Evolutionary conservation across 2,797 vertebrate species (phyloP), one percentile per base, ranked within the genome.

Genomic region (Pantherophis alleghaniensis): DNA sequence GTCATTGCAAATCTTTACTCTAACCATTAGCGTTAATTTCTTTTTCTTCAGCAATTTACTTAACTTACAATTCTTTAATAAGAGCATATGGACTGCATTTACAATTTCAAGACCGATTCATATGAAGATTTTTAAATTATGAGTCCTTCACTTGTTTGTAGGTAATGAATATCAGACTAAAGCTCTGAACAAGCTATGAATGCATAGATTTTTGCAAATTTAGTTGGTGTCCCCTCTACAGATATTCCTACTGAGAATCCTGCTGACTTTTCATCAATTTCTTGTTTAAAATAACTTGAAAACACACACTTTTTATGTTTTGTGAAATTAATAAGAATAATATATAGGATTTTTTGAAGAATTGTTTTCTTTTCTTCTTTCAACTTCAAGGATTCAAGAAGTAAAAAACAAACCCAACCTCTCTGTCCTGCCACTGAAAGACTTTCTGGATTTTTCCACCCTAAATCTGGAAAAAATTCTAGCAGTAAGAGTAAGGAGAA

Each of bases 1-100:
- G 98, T 97, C 98, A 98, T 99, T 98, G 97, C 97, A 98, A 98
- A 98, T 97, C 98, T 98, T 93, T 95, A 56, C 95, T 96, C 97
- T 95, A 95, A 95, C 95, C 91, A 96, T 93, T 86, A 94, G 91
- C 87, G 87, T 96, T 96, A 74, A 90, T 95, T 95, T 93, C 93
- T 94, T 92, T 56, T 0, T 0, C 89, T 47, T 95, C 90, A 90
- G 56, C 28, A 91, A 91, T 32, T 0, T 95, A 94, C 92, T 92
- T 94, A 83, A 90, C 95, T 91, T 7, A 69, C 88, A 66, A 88
- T 94, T 83, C 93, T 96, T 96, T 93, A 94, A 94, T 92, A 61
- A 61, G 90, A 94, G 74, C 90, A 83, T 60, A 92, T 93, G 95
- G 91, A 90, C n/a, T 93, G 69, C 57, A 42, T 89, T 89, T 87